A percentile compares a stretch with the other conserved stretches of the same genome.
Conservation (phyloP, 2,797 vertebrate genomes). For the Chelidonichthys spinosus region DNA sequence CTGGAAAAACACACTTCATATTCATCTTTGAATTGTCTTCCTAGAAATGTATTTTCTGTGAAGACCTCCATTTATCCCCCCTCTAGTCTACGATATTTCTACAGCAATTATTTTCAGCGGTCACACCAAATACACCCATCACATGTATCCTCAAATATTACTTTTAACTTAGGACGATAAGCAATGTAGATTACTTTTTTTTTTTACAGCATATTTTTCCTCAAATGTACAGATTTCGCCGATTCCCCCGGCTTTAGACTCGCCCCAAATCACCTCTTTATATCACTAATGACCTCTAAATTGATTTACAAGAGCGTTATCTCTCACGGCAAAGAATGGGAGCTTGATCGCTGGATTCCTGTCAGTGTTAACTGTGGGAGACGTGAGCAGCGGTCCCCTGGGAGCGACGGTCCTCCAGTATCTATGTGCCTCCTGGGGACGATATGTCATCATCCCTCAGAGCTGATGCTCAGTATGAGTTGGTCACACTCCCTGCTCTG, state of each 20-base stretch:
- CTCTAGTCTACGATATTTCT: not conserved
- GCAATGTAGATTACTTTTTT: not conserved
- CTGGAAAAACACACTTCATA: slow-evolving; percentile 18
- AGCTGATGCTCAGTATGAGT: slow-evolving; percentile 49
- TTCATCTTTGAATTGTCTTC: slow-evolving; percentile 21
- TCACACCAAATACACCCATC: not conserved
- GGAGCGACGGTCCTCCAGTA: slow-evolving; percentile 51
- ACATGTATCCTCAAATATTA: not conserved
- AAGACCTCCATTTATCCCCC: slow-evolving; percentile 1
- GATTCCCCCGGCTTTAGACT: slow-evolving; percentile 15
- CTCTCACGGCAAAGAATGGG: slow-evolving; percentile 45
- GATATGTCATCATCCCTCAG: slow-evolving; percentile 62
- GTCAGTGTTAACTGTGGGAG: slow-evolving; percentile 54
- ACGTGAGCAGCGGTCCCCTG: slow-evolving; percentile 37
- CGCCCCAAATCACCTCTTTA: slow-evolving; percentile 48
- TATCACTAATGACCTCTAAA: slow-evolving; percentile 65
- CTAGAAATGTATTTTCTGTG: not conserved
- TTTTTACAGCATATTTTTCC: not conserved
- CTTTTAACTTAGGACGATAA: not conserved
- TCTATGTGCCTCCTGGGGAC: slow-evolving; percentile 50
- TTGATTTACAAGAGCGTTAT: slow-evolving; percentile 64
- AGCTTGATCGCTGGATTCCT: slow-evolving; percentile 54
- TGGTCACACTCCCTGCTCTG: slow-evolving; percentile 31
- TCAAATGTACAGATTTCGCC: not conserved
- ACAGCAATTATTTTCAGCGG: slow-evolving; percentile 8